Percentiles rank a stretch among this genome's conserved stretches.
phyloP scores from a whole-genome alignment of 2,888 invertebrate genomes.

The Chelonus formosanus region DNA sequence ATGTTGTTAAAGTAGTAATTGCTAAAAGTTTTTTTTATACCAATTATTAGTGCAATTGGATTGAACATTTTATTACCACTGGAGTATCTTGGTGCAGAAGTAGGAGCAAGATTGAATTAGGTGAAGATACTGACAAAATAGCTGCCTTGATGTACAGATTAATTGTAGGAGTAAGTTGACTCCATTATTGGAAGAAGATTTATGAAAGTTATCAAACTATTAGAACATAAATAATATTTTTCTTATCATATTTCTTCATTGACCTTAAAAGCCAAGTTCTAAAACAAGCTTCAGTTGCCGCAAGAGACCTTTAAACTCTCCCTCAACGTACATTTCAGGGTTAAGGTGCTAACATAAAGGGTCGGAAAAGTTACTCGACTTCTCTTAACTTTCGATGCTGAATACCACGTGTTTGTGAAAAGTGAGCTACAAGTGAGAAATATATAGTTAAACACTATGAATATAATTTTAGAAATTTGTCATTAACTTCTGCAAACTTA shows the following conservation, averaged over 20 bases:
- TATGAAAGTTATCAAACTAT: not conserved
- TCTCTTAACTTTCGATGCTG: slow-evolving; percentile 41
- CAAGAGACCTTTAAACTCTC: slow-evolving; percentile 43
- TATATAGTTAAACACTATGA: slow-evolving; percentile 1
- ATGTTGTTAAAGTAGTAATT: too few species aligned
- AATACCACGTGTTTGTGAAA: slow-evolving; percentile 4
- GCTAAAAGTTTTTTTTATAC: too few species aligned
- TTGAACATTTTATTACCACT: not conserved
- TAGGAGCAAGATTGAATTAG: too few species aligned
- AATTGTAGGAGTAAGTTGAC: too few species aligned
- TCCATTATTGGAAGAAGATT: not conserved
- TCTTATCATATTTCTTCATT: slow-evolving; percentile 34
- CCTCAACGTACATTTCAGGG: slow-evolving; percentile 43
- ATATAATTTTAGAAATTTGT: slow-evolving; percentile 37
- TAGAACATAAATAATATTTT: slow-evolving; percentile 5
- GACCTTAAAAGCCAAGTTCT: slow-evolving; percentile 45
- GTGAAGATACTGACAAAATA: too few species aligned
- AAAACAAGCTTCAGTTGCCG: slow-evolving; percentile 39
- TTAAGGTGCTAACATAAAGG: slow-evolving; percentile 45
- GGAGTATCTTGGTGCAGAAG: too few species aligned
- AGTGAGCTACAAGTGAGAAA: slow-evolving; percentile 12
- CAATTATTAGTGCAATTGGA: not conserved
- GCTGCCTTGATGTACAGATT: too few species aligned
- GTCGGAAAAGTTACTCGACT: slow-evolving; percentile 44
- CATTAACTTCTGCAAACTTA: not conserved